Evolutionary conservation across 2,888 invertebrate species (phyloP).

Genomic region (Neria commutata): DNA sequence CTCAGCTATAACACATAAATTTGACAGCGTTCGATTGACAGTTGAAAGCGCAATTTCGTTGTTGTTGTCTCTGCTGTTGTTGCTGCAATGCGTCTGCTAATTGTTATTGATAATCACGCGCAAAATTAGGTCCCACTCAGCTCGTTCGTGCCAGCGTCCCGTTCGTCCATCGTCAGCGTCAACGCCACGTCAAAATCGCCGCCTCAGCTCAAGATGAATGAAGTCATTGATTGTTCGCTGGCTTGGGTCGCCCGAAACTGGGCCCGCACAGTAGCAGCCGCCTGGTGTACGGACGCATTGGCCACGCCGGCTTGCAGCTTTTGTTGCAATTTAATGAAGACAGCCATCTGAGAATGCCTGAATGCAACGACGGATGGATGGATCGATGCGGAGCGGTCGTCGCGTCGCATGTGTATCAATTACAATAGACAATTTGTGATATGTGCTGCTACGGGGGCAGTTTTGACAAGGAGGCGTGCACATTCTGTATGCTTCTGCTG

Average conservation of each 20-base stretch:
- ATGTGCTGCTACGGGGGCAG: constrained; percentile 14
- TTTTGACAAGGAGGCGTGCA: constrained; percentile 18
- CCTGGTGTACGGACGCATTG: neutral
- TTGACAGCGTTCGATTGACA: constrained; percentile 39
- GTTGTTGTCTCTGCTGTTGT: constrained; percentile 3
- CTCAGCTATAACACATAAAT: constrained; percentile 31
- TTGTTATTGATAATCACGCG: constrained; percentile 52
- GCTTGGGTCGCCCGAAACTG: neutral
- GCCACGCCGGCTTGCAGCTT: neutral
- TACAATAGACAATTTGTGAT: constrained; percentile 17
- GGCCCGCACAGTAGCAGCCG: neutral
- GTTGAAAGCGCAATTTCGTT: constrained; percentile 11
- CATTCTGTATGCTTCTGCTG: too few relatives aligned
- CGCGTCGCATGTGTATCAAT: too few relatives aligned
- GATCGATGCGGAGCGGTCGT: too few relatives aligned
- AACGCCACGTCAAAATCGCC: neutral
- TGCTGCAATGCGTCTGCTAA: constrained; percentile 35
- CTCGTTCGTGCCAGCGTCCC: constrained; percentile 8
- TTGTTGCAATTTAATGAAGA: constrained; percentile 10
- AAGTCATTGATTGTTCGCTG: constrained; percentile 9
- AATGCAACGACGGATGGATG: too few relatives aligned
- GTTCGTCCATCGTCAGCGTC: neutral
- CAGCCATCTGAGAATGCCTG: constrained; percentile 8
- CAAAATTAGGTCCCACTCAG: constrained; percentile 35
- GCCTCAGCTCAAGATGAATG: constrained; percentile 18